phyloP scores from a whole-genome alignment of 2,888 invertebrate species.

The Troides oblongomaculatus region DNA sequence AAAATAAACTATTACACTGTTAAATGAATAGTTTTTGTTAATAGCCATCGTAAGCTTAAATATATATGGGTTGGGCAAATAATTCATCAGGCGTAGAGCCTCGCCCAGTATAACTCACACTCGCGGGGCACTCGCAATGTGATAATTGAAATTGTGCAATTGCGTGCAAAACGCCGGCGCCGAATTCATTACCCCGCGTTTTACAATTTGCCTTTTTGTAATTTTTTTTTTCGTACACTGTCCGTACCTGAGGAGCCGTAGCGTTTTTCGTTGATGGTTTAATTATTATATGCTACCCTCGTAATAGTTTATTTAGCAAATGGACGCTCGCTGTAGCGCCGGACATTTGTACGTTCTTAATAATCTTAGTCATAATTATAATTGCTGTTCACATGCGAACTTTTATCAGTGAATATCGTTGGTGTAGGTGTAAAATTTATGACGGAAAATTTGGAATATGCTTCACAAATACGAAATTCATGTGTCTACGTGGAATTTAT shows the following conservation, averaged over 20 bases:
- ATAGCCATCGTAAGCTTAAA: not conserved
- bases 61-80: slow-evolving; percentile 22
- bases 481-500: too few relatives aligned
- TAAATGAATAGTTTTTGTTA: not conserved
- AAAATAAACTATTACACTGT: not conserved
- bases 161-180: slow-evolving; percentile 75
- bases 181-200: slow-evolving; percentile 75
- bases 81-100: slow-evolving; percentile 37
- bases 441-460: slow-evolving; percentile 5
- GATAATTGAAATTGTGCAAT: slow-evolving; percentile 81
- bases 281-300: slow-evolving; percentile 60
- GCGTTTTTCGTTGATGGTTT: slow-evolving; percentile 56
- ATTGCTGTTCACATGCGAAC: slow-evolving; percentile 16
- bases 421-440: slow-evolving; percentile 31
- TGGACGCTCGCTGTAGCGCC: slow-evolving; percentile 34
- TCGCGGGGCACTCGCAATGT: slow-evolving; percentile 61
- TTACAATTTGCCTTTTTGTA: slow-evolving; percentile 57
- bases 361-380: slow-evolving; percentile 23
- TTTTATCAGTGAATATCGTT: slow-evolving; percentile 3
- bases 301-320: slow-evolving; percentile 49
- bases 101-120: slow-evolving; percentile 41
- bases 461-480: not conserved
- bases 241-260: slow-evolving; percentile 58
- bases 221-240: slow-evolving; percentile 47
- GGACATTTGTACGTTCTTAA: slow-evolving; percentile 13